A percentile compares a stretch with the other conserved stretches of the same genome.
Evolutionary conservation across 2,113 vertebrate species (phyloP).

Genomic region (Mesocricetus auratus): DNA sequence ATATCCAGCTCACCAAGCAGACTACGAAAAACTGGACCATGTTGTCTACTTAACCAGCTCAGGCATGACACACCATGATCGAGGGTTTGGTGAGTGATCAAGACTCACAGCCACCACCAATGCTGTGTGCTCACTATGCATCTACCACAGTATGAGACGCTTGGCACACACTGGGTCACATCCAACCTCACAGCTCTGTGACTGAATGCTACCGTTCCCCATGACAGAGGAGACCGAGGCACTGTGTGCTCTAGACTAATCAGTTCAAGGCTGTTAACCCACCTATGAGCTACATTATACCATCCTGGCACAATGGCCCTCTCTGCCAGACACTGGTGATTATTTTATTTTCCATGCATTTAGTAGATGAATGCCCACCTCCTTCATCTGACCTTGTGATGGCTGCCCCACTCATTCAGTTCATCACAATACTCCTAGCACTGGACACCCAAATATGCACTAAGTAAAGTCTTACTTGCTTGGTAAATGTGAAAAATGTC

Average conservation of each 20-base stretch:
- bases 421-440: background rate
- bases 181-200: background rate
- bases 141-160: background rate
- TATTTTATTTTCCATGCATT: no score
- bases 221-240: background rate
- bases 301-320: background rate
- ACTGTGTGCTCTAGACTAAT: background rate
- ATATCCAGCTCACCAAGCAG: background rate
- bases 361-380: background rate
- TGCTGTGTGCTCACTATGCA: background rate
- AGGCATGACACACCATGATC: background rate
- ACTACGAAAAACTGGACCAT: background rate
- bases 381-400: background rate
- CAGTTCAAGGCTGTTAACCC: background rate
- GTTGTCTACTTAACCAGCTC: background rate
- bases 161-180: background rate
- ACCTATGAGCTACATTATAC: background rate
- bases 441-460: background rate
- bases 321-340: background rate
- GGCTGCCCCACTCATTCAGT: background rate
- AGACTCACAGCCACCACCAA: background rate
- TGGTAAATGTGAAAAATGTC: background rate
- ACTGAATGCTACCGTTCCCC: background rate
- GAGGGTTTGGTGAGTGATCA: background rate
- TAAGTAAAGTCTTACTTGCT: background rate